Conservation (phyloP, 2,113 vertebrate species). For the Callorhinus ursinus region DNA sequence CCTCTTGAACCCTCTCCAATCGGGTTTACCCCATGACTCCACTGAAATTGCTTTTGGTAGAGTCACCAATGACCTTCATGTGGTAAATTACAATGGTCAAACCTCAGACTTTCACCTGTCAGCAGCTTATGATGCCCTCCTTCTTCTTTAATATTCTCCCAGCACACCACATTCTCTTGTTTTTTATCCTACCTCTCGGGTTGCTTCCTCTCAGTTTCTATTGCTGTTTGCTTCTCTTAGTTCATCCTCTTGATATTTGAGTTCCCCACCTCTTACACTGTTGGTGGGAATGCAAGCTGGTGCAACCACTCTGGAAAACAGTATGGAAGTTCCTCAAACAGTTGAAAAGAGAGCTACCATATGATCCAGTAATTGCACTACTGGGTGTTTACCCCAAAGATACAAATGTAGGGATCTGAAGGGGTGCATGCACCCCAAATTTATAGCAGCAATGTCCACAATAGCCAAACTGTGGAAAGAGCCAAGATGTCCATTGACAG, state of each 20-base stretch:
- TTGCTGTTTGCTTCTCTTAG: background rate
- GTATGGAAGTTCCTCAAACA: no score
- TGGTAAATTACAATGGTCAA: background rate
- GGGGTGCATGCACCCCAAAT: no score
- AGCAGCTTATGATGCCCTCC: background rate
- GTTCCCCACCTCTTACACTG: background rate
- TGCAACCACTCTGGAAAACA: no score
- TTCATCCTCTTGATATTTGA: background rate
- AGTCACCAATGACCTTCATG: background rate
- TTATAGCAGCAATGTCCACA: no score
- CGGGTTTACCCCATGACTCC: background rate
- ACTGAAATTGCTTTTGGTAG: background rate
- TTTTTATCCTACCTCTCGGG: background rate
- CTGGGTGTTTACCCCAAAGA: no score
- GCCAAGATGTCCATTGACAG: no score
- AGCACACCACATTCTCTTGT: background rate
- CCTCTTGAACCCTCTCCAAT: background rate
- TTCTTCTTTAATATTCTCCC: background rate
- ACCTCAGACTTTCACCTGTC: background rate
- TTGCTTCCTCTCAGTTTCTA: background rate
- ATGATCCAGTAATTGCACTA: no score
- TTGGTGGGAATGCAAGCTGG: no score
- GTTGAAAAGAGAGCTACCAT: no score
- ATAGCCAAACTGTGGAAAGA: no score
- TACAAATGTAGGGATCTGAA: no score